A percentile compares a stretch with the other conserved stretches of the same genome.
These are phyloP conservation scores for Cryptophagus acutangulus DNA, from an alignment of 2,888 invertebrate species.

Conservation along the genomic window DNA sequence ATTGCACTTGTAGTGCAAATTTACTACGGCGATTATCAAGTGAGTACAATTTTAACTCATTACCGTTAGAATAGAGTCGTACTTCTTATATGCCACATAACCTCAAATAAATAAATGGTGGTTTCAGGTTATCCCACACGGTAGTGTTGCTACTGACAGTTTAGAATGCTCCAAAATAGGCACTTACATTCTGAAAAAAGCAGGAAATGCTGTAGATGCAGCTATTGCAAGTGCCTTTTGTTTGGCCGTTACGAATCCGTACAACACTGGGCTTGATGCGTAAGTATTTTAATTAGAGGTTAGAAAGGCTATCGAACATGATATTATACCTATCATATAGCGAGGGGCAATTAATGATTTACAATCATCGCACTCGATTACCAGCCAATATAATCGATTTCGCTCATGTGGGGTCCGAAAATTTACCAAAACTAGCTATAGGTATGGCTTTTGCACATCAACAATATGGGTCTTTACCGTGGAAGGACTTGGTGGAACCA, in stretches of 20 bases:
- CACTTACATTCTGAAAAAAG: slow-evolving; percentile 59
- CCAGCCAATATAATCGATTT: slow-evolving; percentile 58
- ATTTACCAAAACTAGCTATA: slow-evolving; percentile 56
- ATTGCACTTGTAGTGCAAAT: slow-evolving; percentile 68
- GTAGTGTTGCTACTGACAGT: slow-evolving; percentile 68
- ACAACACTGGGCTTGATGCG: slow-evolving; percentile 74
- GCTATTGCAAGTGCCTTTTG: slow-evolving; percentile 70
- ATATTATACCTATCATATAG: slow-evolving; percentile 47
- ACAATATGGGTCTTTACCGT: slow-evolving; percentile 54
- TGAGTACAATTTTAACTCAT: slow-evolving; percentile 43
- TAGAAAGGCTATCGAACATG: slow-evolving; percentile 1
- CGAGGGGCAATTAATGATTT: slow-evolving; percentile 67
- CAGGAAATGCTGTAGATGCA: slow-evolving; percentile 75
- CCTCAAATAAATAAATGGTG: too few species aligned
- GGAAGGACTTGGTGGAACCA: slow-evolving; percentile 57
- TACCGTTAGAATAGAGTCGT: slow-evolving; percentile 1
- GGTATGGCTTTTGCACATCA: slow-evolving; percentile 57
- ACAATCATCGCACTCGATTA: slow-evolving; percentile 59
- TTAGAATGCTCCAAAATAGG: slow-evolving; percentile 69
- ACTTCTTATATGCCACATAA: too few species aligned
- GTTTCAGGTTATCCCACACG: slow-evolving; percentile 65
- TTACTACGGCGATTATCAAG: slow-evolving; percentile 69
- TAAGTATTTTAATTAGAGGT: slow-evolving; percentile 44
- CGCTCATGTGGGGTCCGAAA: slow-evolving; percentile 42
- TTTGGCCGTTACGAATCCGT: slow-evolving; percentile 66